Conservation (phyloP, 2,113 vertebrate species). For the Pan troglodytes region DNA sequence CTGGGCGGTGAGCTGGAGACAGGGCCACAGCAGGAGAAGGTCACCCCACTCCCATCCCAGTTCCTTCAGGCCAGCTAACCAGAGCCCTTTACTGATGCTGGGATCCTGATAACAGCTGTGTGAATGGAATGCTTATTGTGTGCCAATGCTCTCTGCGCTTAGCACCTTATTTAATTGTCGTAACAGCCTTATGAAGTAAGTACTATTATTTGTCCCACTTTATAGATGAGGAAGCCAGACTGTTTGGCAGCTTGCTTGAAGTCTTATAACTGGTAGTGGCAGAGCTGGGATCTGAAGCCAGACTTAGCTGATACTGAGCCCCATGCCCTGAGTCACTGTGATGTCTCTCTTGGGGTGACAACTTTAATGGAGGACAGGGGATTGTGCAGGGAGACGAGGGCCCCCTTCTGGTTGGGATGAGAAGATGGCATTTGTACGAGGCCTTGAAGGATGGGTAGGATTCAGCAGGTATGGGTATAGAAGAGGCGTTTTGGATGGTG, state of each 20-base stretch:
- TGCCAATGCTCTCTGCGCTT: too few relatives aligned
- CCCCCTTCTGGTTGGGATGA: not conserved
- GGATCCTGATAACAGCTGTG: not conserved
- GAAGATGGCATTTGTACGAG: rapidly evolving
- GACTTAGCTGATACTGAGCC: not conserved
- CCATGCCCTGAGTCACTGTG: not conserved
- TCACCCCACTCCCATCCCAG: not conserved
- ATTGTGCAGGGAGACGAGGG: not conserved
- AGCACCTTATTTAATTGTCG: not conserved
- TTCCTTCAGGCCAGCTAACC: not conserved
- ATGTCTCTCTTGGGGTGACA: rapidly evolving
- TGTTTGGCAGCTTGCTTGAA: not conserved
- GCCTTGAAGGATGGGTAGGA: not conserved
- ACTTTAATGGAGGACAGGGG: not conserved
- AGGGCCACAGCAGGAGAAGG: not conserved
- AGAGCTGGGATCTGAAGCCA: not conserved
- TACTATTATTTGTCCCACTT: not conserved
- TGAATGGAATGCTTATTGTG: rapidly evolving
- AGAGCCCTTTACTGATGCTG: not conserved
- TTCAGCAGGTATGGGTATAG: not conserved
- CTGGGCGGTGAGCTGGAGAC: conserved; percentile 83
- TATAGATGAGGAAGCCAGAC: not conserved
- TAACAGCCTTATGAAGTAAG: rapidly evolving
- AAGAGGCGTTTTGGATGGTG: not conserved
- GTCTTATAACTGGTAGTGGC: rapidly evolving